These are phyloP conservation scores for Bergia puertoricense DNA, from an alignment of 92 coral and sea anemone species.

Conservation along the genomic window DNA sequence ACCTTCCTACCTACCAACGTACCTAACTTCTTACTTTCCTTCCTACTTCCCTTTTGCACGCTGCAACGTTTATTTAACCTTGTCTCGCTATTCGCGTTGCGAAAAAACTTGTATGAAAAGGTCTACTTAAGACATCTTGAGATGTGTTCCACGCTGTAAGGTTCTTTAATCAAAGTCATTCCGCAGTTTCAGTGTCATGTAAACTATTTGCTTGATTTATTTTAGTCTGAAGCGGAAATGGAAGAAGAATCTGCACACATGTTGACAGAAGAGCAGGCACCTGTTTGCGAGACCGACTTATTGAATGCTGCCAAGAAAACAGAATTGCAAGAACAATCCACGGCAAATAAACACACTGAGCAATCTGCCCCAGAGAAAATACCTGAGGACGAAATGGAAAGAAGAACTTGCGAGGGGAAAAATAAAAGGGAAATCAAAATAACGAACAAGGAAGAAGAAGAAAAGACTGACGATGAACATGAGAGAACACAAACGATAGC, in stretches of 20 bases:
- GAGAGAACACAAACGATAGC: constrained; percentile 30
- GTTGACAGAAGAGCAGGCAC: neutral
- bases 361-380: neutral
- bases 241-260: neutral
- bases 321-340: neutral
- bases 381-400: neutral
- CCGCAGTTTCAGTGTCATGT: neutral
- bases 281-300: neutral
- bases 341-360: neutral
- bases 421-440: neutral
- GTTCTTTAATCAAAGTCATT: neutral
- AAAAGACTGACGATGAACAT: constrained; percentile 17
- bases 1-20: too few relatives aligned
- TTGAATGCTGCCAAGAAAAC: neutral
- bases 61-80: too few relatives aligned
- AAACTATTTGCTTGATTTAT: neutral
- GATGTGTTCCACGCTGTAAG: too few relatives aligned
- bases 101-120: too few relatives aligned
- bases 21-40: too few relatives aligned
- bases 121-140: too few relatives aligned
- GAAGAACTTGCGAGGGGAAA: constrained; percentile 37
- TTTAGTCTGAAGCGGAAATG: constrained; percentile 34
- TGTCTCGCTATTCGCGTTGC: too few relatives aligned
- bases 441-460: constrained; percentile 37
- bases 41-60: too few relatives aligned